Conservation (phyloP, 1,140 invertebrate genomes). For the Drosophila gunungcola region DNA sequence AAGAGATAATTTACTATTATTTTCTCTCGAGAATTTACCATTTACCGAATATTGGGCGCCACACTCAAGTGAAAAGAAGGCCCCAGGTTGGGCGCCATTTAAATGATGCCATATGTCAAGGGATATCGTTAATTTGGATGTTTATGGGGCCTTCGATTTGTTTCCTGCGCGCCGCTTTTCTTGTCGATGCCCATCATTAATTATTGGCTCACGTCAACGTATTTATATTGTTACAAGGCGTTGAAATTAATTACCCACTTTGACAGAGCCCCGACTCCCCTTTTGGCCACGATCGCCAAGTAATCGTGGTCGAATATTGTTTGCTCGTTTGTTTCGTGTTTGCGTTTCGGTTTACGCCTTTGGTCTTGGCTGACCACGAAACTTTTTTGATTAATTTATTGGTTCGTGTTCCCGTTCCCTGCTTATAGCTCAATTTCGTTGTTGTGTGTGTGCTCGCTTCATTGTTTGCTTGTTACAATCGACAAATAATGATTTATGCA, state of each 20-base stretch:
- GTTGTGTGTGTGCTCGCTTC: conserved; percentile 6
- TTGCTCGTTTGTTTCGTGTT: conserved; percentile 25
- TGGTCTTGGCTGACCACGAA: conserved; percentile 37
- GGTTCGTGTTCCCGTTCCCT: conserved; percentile 15
- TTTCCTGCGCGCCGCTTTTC: background rate
- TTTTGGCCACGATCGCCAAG: background rate
- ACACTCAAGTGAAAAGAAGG: background rate
- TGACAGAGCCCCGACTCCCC: conserved; percentile 9
- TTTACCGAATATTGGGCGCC: too few relatives aligned
- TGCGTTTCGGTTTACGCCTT: conserved; percentile 48
- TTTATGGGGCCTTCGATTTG: conserved; percentile 28
- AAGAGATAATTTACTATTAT: too few relatives aligned
- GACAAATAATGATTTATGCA: conserved; percentile 56
- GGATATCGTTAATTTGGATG: conserved; percentile 17
- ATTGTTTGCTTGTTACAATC: conserved; percentile 42
- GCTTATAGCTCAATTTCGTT: conserved; percentile 6
- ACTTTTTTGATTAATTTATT: conserved; percentile 53
- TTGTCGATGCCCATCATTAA: conserved; percentile 26
- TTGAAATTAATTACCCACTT: conserved; percentile 54
- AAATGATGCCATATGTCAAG: conserved; percentile 5
- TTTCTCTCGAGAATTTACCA: too few relatives aligned
- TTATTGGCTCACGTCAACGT: conserved; percentile 52
- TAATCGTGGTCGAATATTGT: conserved; percentile 1
- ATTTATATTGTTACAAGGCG: conserved; percentile 56
- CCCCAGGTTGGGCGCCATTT: conserved; percentile 10